Percentiles rank a stretch among this genome's conserved stretches.
phyloP scores from a whole-genome alignment of 30 jellyfish, hydroid and myxozoan species.

The Cassiopea xamachana region DNA sequence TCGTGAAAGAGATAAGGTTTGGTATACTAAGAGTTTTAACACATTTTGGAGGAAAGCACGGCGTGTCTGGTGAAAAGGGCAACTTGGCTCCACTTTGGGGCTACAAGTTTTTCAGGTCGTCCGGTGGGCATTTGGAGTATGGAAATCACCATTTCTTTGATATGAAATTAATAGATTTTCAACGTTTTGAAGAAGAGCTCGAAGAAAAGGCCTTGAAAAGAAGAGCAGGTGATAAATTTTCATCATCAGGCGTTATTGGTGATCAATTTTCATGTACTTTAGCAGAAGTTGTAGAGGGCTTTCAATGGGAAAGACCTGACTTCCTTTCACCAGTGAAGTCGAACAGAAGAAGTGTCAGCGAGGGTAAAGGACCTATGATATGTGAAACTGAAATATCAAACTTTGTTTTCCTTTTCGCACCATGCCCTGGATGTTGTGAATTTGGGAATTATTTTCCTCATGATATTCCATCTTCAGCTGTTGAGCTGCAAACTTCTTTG shows the following conservation, averaged over 20 bases:
- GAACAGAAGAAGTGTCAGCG: neutral
- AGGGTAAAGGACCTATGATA: neutral
- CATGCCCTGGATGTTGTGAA: conserved; percentile 79
- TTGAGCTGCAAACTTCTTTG: conserved; percentile 17
- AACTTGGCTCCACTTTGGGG: conserved; percentile 86
- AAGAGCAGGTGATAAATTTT: neutral
- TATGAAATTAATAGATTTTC: conserved; percentile 57
- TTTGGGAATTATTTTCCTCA: neutral
- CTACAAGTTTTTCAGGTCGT: conserved; percentile 79
- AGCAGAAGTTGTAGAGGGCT: conserved; percentile 80
- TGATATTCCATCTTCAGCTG: neutral
- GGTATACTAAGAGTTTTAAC: conserved; percentile 60
- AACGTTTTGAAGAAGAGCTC: conserved; percentile 73
- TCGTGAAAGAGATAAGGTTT: conserved; percentile 42
- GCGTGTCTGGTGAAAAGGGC: conserved; percentile 20
- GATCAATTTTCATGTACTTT: conserved; percentile 71
- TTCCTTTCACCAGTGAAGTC: conserved; percentile 80
- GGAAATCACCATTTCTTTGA: conserved; percentile 77
- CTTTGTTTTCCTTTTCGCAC: conserved; percentile 68
- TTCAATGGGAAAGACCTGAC: conserved; percentile 97
- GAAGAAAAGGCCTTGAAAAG: conserved; percentile 10
- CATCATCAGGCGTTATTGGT: conserved; percentile 1
- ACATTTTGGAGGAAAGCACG: conserved; percentile 54
- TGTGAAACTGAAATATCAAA: conserved; percentile 12
- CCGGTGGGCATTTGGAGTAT: conserved; percentile 64